These are phyloP conservation scores for Cataglyphis cursor DNA, from an alignment of 2,888 invertebrate species.

Conservation along the genomic window DNA sequence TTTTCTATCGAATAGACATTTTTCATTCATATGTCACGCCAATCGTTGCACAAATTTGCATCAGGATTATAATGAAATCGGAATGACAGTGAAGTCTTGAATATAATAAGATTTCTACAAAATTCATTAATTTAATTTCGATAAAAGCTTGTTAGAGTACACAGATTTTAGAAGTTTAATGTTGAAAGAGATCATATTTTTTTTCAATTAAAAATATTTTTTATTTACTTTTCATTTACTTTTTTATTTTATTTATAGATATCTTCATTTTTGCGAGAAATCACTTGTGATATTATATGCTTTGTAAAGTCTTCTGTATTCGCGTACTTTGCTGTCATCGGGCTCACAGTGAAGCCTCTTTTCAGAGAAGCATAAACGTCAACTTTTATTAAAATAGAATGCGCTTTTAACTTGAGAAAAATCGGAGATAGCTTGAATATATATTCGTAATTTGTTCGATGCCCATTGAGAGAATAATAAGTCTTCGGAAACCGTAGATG, in stretches of 20 bases:
- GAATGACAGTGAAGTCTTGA: constrained; percentile 12
- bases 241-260: not conserved
- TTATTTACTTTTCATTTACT: not conserved
- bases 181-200: constrained; percentile 20
- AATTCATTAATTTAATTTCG: constrained; percentile 1
- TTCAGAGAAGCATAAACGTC: constrained; percentile 38
- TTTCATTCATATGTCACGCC: constrained; percentile 28
- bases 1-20: not conserved
- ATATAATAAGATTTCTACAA: constrained; percentile 57
- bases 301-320: constrained; percentile 38
- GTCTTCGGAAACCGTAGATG: not conserved
- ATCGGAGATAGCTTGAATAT: not conserved
- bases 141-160: constrained; percentile 52
- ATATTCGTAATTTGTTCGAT: not conserved
- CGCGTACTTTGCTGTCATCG: constrained; percentile 40
- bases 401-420: constrained; percentile 7
- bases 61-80: constrained; percentile 30
- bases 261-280: not conserved
- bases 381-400: constrained; percentile 65
- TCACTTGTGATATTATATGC: constrained; percentile 2
- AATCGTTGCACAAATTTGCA: constrained; percentile 59
- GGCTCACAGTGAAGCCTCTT: constrained; percentile 11
- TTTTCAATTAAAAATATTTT: constrained; percentile 31
- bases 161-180: constrained; percentile 24
- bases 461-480: constrained; percentile 3